phyloP scores from a whole-genome alignment of 2,888 invertebrate species.

The Heliothis peltigera region DNA sequence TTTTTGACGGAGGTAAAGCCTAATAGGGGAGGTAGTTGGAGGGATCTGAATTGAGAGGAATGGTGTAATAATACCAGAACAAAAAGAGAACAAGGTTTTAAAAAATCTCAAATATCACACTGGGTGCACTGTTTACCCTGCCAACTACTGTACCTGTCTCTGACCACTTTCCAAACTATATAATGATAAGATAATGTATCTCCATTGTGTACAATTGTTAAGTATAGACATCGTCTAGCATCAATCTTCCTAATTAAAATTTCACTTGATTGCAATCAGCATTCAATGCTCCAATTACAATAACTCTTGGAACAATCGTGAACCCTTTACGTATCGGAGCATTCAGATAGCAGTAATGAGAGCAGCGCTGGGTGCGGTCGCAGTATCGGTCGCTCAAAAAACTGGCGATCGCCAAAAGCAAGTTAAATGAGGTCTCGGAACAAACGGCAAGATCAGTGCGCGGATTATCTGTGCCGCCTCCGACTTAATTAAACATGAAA shows the following conservation, averaged over 20 bases:
- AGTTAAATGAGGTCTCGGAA: slow-evolving; percentile 75
- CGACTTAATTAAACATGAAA: slow-evolving; percentile 90
- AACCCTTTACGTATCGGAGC: slow-evolving; percentile 46
- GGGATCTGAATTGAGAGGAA: not conserved
- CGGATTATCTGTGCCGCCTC: slow-evolving; percentile 83
- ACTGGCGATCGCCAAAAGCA: slow-evolving; percentile 75
- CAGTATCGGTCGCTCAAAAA: slow-evolving; percentile 66
- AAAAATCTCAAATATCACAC: too few relatives aligned
- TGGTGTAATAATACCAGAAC: not conserved
- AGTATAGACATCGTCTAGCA: not conserved
- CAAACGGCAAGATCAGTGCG: slow-evolving; percentile 78
- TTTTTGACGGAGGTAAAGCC: slow-evolving; percentile 51
- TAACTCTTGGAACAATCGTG: slow-evolving; percentile 42
- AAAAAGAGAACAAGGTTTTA: too few relatives aligned
- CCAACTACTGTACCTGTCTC: too few relatives aligned
- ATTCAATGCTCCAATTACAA: slow-evolving; percentile 13
- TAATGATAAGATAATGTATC: too few relatives aligned
- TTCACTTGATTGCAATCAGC: slow-evolving; percentile 31
- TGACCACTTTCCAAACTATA: too few relatives aligned
- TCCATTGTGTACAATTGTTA: not conserved
- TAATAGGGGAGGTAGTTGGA: slow-evolving; percentile 12
- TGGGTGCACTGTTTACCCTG: too few relatives aligned
- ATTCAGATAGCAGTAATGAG: slow-evolving; percentile 41
- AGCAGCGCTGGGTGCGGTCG: slow-evolving; percentile 38
- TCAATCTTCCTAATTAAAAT: slow-evolving; percentile 20